These are phyloP conservation scores for Caenorhabditis latens DNA, from an alignment of 1,140 invertebrate species.

Conservation along the genomic window DNA sequence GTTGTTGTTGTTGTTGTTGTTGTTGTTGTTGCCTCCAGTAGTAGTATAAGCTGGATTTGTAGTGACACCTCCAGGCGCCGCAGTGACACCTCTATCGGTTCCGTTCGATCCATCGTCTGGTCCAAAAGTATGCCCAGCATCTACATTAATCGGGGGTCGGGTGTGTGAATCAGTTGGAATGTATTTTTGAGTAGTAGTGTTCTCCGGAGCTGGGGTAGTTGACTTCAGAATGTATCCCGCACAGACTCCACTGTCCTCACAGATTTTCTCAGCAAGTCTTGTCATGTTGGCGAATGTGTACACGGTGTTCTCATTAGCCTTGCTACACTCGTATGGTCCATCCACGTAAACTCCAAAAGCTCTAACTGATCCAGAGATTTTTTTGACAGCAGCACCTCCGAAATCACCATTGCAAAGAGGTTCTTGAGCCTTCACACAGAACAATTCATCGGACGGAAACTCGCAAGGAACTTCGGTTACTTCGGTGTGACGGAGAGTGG, in stretches of 20 bases:
- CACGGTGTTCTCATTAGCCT: background rate
- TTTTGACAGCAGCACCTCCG: constrained; percentile 4
- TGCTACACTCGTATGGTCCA: constrained; percentile 30
- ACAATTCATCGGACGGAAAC: background rate
- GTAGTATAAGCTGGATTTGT: too few species aligned
- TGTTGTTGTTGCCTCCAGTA: too few species aligned
- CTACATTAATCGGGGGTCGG: background rate
- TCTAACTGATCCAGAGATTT: background rate
- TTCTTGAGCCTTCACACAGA: constrained; percentile 19
- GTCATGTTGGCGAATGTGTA: constrained; percentile 20
- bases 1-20: background rate
- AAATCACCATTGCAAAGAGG: constrained; percentile 19
- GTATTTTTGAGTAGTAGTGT: too few species aligned
- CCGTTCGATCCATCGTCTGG: too few species aligned
- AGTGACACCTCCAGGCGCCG: too few species aligned
- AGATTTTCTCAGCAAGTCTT: background rate
- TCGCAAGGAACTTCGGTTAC: background rate
- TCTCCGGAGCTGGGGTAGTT: background rate
- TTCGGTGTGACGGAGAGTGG: background rate
- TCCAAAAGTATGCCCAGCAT: too few species aligned
- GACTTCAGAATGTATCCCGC: background rate
- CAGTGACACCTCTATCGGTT: too few species aligned
- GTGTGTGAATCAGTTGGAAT: too few species aligned
- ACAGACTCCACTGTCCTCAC: background rate
- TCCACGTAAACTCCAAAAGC: constrained; percentile 17